Base-by-base conservation (phyloP, 2,888 invertebrate species). In the Zele albiditarsus region DNA sequence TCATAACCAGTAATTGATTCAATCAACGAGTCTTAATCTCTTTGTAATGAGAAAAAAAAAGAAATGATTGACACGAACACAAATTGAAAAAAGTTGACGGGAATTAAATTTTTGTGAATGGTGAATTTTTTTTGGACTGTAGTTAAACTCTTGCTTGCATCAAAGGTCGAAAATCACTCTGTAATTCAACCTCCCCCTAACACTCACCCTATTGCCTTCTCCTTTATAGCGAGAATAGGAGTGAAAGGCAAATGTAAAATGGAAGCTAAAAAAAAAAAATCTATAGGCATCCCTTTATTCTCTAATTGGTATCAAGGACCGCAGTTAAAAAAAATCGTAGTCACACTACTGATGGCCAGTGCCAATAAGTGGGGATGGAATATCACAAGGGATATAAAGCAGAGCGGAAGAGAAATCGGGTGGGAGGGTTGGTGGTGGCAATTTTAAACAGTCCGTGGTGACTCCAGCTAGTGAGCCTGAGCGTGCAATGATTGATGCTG, bases 401-500 rank as follows among this genome's bases (percentile, higher is more conserved):
- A 57, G 67, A 53, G 75, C 31, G 73, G 31, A 53, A 53, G 65
- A 69, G 67, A 49, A 76, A 38, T 38, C 12, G 38, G 25, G 25
- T n/a, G 58, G 67, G 42, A 73, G 38, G 73, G 31, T 68, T 67
- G 57, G 77, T 58, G 23, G 65, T 77, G 78, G 79, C 78, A 80
- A 82, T 82, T 82, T 80, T 81, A 84, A 86, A 86, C 83, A 84
- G 82, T 82, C 80, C 80, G 82, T 82, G 78, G 82, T 80, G 84
- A 84, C 82, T 84, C 81, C 80, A 82, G 62, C 78, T 76, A 77
- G 80, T 77, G 79, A 74, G 82, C 80, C 80, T 82, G 77, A 84
- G 84, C 83, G 83, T 80, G 84, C 84, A 85, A 86, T 88, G 88
- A 88, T 88, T 87, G 88, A 88, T 88, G 88, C 87, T 83, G 80